Conservation (phyloP, 2,888 invertebrate genomes). For the Elysia crispata region DNA sequence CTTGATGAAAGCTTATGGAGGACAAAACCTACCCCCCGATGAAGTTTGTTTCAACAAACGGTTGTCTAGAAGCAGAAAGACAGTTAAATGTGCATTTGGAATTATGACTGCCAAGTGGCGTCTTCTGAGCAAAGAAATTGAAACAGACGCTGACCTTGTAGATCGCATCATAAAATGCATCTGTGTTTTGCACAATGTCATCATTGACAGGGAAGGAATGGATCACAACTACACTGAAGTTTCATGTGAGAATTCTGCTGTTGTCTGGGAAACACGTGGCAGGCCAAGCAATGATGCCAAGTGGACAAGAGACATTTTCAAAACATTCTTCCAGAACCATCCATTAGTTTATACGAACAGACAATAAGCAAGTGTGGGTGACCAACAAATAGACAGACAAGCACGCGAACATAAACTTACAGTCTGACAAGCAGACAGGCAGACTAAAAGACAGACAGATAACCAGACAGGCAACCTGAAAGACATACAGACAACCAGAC, state of each 20-base stretch:
- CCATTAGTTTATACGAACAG: too few species aligned
- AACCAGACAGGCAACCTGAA: too few species aligned
- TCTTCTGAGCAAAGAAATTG: constrained; percentile 18
- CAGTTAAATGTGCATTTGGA: constrained; percentile 32
- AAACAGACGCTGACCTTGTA: constrained; percentile 26
- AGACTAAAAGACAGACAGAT: too few species aligned
- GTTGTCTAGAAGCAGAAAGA: constrained; percentile 24
- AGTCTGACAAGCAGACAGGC: too few species aligned
- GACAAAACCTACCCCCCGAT: neutral
- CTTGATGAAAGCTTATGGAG: constrained; percentile 24
- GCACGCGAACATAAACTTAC: too few species aligned
- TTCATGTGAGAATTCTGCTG: constrained; percentile 5
- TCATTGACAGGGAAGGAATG: constrained; percentile 5
- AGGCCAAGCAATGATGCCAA: constrained; percentile 15
- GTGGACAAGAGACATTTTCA: too few species aligned
- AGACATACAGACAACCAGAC: too few species aligned
- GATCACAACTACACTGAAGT: constrained; percentile 20
- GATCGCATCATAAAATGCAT: constrained; percentile 26
- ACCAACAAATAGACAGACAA: too few species aligned
- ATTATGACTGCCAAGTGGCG: constrained; percentile 20
- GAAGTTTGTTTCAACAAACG: constrained; percentile 30
- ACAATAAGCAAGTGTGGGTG: too few species aligned
- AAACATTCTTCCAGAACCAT: too few species aligned
- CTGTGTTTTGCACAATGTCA: constrained; percentile 16
- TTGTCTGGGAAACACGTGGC: constrained; percentile 12